phyloP scores from a whole-genome alignment of 2,113 vertebrate species.

The Lampris megalopsis region DNA sequence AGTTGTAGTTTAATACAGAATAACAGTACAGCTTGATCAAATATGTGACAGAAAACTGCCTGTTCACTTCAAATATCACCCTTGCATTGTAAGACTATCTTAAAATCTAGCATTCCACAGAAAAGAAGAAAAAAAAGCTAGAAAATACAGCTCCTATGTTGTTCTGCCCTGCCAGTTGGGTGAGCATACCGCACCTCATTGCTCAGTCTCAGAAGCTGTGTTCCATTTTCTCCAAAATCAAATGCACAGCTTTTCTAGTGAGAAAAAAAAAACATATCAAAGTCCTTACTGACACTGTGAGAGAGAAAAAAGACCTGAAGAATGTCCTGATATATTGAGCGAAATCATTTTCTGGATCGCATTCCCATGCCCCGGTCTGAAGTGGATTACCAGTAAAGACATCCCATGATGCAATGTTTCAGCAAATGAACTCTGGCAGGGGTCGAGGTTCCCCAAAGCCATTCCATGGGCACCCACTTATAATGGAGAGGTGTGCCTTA shows the following conservation, averaged over 20 bases:
- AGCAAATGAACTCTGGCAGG: slow-evolving; percentile 3
- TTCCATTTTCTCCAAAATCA: slow-evolving; percentile 78
- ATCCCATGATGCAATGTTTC: neutral
- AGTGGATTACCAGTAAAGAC: slow-evolving; percentile 12
- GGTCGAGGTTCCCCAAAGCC: neutral
- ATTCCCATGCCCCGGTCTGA: neutral
- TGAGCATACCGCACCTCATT: slow-evolving; percentile 23
- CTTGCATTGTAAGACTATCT: neutral
- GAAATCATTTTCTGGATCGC: neutral
- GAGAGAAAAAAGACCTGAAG: slow-evolving; percentile 1
- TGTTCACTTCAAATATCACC: neutral
- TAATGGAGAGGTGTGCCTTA: neutral
- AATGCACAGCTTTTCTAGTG: slow-evolving; percentile 66
- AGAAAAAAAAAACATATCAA: slow-evolving; percentile 22
- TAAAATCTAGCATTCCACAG: slow-evolving; percentile 18
- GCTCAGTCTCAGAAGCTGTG: slow-evolving; percentile 34
- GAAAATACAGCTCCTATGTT: neutral
- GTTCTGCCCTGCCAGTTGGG: slow-evolving; percentile 15
- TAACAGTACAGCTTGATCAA: neutral
- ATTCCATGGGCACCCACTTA: neutral
- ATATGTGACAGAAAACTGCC: neutral
- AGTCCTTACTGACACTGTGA: neutral
- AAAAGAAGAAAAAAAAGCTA: neutral
- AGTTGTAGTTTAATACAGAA: neutral
- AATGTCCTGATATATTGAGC: slow-evolving; percentile 15